Evolutionary conservation across 2,888 invertebrate species (phyloP).

Genomic region (Heteromurus nitidus): DNA sequence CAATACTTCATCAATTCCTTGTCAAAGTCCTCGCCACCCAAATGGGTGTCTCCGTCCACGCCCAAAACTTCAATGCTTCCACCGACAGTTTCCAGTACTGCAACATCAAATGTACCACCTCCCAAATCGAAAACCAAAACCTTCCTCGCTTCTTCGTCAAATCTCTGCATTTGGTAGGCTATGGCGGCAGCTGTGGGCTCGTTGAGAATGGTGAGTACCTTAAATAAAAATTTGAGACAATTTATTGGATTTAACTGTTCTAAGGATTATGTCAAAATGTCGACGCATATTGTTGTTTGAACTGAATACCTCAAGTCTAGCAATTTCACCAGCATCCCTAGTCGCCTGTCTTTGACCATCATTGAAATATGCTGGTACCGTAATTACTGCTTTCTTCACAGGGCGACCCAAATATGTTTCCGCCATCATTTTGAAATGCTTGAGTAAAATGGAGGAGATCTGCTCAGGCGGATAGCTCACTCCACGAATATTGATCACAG

Average conservation of each 20-base stretch:
- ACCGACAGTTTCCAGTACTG: constrained; percentile 22
- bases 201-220: constrained; percentile 91
- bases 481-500: constrained; percentile 3
- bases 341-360: constrained; percentile 83
- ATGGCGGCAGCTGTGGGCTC: constrained; percentile 79
- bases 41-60: constrained; percentile 42
- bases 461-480: constrained; percentile 30
- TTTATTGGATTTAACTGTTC: too few relatives aligned
- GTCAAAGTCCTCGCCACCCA: constrained; percentile 59
- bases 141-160: constrained; percentile 31
- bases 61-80: constrained; percentile 25
- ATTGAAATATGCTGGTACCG: constrained; percentile 87
- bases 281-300: too few relatives aligned
- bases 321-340: constrained; percentile 88
- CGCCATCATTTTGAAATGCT: constrained; percentile 8
- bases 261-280: too few relatives aligned
- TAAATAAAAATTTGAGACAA: too few relatives aligned
- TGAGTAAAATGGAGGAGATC: constrained; percentile 31
- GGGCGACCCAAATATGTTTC: constrained; percentile 75
- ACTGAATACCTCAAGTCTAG: constrained; percentile 91
- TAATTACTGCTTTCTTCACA: constrained; percentile 86
- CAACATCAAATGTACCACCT: constrained; percentile 69
- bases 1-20: constrained; percentile 81
- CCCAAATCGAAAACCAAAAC: constrained; percentile 62
- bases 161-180: constrained; percentile 35